A percentile compares a stretch with the other conserved stretches of the same genome.
Evolutionary conservation across 2,797 vertebrate genomes (phyloP).

Genomic region (Rhinophrynus dorsalis): DNA sequence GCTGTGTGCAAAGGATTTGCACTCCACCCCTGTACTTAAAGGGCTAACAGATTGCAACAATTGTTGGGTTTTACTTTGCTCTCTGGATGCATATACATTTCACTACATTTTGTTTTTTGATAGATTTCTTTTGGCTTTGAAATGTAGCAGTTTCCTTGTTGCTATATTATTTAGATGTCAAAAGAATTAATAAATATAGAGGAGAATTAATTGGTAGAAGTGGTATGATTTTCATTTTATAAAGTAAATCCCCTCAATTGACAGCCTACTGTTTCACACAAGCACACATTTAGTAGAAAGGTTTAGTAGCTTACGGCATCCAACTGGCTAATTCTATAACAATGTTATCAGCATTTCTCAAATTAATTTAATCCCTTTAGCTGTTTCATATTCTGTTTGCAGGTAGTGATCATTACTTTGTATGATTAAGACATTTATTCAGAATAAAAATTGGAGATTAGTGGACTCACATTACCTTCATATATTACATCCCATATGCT

Average conservation of each 20-base stretch:
- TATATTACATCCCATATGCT: background rate
- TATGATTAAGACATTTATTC: slow-evolving; percentile 21
- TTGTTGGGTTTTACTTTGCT: too few relatives aligned
- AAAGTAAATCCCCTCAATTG: slow-evolving; percentile 12
- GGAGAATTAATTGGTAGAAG: slow-evolving; percentile 14
- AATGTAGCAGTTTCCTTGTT: slow-evolving; percentile 4
- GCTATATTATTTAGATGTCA: slow-evolving; percentile 25
- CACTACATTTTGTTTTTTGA: background rate
- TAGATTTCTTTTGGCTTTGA: background rate
- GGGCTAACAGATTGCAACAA: too few relatives aligned
- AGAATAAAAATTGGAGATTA: background rate
- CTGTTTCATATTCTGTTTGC: background rate
- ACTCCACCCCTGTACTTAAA: too few relatives aligned
- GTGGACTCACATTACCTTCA: background rate
- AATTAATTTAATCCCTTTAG: slow-evolving; percentile 33
- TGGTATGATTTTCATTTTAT: slow-evolving; percentile 26
- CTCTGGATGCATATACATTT: too few relatives aligned
- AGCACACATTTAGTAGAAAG: background rate
- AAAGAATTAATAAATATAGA: slow-evolving; percentile 12
- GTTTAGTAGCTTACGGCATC: background rate
- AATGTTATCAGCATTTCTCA: slow-evolving; percentile 24
- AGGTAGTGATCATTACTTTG: slow-evolving; percentile 3
- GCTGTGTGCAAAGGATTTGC: too few relatives aligned
- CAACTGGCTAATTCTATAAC: slow-evolving; percentile 12
- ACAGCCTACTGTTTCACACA: slow-evolving; percentile 11